Evolutionary conservation across 1,140 invertebrate species (phyloP), one percentile per base, ranked within the genome.

Genomic region (Oryzaephilus surinamensis): DNA sequence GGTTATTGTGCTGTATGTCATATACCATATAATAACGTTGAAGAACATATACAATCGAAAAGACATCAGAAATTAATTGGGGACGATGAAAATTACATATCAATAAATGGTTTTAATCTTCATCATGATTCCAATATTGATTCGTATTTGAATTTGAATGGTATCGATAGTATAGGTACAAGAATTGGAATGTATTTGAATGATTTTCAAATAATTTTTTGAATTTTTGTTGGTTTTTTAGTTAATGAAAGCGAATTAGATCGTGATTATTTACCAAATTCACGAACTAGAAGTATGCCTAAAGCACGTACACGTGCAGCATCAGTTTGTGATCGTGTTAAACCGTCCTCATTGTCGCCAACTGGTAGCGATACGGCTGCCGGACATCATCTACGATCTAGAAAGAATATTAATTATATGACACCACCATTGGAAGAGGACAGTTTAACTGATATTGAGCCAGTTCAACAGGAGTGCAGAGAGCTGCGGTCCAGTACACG

Each of bases 1-100:
- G 80, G 81, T 32, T 82, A 80, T 51, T 84, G 81, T 64, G 80
- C 82, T 62, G 78, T 83, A 56, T 84, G 81, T 57, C 78, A 76
- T 48, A 58, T 71, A 24, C 77, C 79, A 41, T 84, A 82, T 57
- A 68, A 68, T 35, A 76, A 75, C 49, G 57, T 81, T 10, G 66
- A 67, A 2, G 67, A 76, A 42, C 81, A 84, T 45, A 60, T 80
- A 17, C 73, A 78, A 40, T 79, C 74, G n/a, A 76, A 79, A 31
- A 72, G 77, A 50, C 81, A 84, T 60, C 53, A 76, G 26, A 72
- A 71, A 30, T 81, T 82, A 53, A 76, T 80, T 17, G 70, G 72
- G 32, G 79, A 83, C 52, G 70, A 74, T 43, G 70, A 72, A 27
- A 84, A 83, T 57, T 84, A 79, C 53, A 55, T 55, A 32, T 51